Evolutionary conservation across 2,888 invertebrate genomes (phyloP), one percentile per base, ranked within the genome.

Genomic region (Ryuthela nishihirai): DNA sequence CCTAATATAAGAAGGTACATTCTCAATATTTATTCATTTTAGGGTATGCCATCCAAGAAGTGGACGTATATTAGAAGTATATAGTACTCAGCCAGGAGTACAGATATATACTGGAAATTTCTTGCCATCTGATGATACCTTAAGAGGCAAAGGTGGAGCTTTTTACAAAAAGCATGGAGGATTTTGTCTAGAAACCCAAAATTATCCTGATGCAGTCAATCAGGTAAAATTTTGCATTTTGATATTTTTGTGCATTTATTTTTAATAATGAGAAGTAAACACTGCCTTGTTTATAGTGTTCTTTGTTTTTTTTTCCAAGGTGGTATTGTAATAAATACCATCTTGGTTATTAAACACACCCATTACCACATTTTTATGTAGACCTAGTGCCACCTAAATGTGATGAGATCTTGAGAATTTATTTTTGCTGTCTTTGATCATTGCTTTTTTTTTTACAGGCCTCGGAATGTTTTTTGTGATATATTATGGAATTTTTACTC

Each of bases 161-260:
- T 69, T 71, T 12, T 93, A 93, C 71, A 80, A 77, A 52, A 84
- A 83, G 64, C 88, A 89, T 68, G 85, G 85, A 0, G 87, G 87
- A 2, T 83, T 94, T 70, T 92, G 91, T 71, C 76, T 94, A 47
- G 92, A 94, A 78, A 88, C 94, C 0, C 94, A 95, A 75, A 88
- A 89, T 72, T 94, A 84, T 77, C 94, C 95, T 0, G 88, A 97
- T 55, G 53, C 62, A 20, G 48, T 62, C 7, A 62, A 62, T 40
- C 46, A 62, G 6, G 62, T 62, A 54, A 42, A 44, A n/a, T n/a
- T n/a, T 40, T 20, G 23, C 25, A 34, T 18, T 12, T 25, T 32
- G 1, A 15, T 2, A 21, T 23, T 7, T 15, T n/a, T 36, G 12
- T 36, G 7, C 10, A 12, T 36, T 36, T 36, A n/a, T 36, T 15